Evolutionary conservation across 2,797 vertebrate species (phyloP), one percentile per base, ranked within the genome.

Genomic region (Vultur gryphus): DNA sequence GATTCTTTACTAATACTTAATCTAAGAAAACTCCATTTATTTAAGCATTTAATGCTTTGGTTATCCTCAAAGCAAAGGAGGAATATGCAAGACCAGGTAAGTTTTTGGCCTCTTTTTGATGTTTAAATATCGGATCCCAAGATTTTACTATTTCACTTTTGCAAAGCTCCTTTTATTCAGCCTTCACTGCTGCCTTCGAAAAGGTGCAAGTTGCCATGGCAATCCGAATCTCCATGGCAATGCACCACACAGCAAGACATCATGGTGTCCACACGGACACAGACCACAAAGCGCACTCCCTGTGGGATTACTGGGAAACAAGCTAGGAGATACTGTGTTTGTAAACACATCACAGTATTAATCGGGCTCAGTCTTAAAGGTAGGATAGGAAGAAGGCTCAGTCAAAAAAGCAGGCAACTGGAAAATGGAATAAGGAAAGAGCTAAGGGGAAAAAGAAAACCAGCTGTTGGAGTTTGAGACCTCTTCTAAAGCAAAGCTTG

Each of bases 211-310:
- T 97, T 97, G 88, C 96, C 92, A 96, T 96, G 95, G 94, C 75
- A 80, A 97, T 91, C 61, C 37, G 5, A 6, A 92, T 95, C 94
- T 97, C 96, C 93, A 96, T 96, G 84, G 93, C 54, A 76, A 93
- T 93, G 87, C 69, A 83, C 88, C 62, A 75, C 78, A 48, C 55
- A 39, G 58, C 87, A n/a, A 69, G 44, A 43, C 64, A 70, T 58
- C 39, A 4, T 2, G 8, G 82, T 90, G 76, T 72, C 85, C 76
- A 48, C 48, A 8, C 3, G 10, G 75, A 49, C 81, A 43, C n/a
- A 9, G 64, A 57, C 54, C 86, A 54, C 4, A 2, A 16, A 58
- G 23, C 9, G 1, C 39, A 17, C 13, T 5, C 25, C 70, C 67
- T 4, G 19, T 31, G 95, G 82, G 82, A 89, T 39, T 54, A 25